Conservation (phyloP, 1,140 invertebrate genomes). For the Drosophila grimshawi region DNA sequence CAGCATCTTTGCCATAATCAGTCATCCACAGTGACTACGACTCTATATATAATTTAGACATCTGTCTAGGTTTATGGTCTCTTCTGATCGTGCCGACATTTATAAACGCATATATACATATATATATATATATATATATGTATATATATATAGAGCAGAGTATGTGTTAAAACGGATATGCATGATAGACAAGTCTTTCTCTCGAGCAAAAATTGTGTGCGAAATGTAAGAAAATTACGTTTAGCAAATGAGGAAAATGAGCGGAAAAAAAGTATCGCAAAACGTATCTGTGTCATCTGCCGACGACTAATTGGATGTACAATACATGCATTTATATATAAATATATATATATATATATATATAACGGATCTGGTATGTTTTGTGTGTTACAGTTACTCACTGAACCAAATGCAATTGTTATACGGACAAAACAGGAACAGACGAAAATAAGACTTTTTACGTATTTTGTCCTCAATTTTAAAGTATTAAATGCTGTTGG, state of each 20-base stretch:
- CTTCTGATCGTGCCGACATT: conserved; percentile 69
- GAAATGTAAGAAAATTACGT: conserved; percentile 57
- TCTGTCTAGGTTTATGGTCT: conserved; percentile 48
- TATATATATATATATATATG: conserved; percentile 23
- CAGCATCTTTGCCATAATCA: conserved; percentile 54
- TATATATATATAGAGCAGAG: conserved; percentile 14
- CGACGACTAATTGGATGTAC: conserved; percentile 62
- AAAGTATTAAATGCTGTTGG: too few species aligned
- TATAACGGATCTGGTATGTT: conserved; percentile 21
- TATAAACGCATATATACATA: conserved; percentile 31
- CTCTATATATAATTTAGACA: conserved; percentile 1
- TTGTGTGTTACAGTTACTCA: conserved; percentile 12
- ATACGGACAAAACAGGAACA: background rate
- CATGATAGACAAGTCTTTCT: conserved; percentile 54
- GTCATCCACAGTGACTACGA: conserved; percentile 33
- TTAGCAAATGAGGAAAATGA: conserved; percentile 75
- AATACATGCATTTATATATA: background rate
- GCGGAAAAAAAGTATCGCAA: conserved; percentile 70
- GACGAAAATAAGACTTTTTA: background rate
- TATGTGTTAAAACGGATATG: conserved; percentile 70
- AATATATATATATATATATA: background rate
- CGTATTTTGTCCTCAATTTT: too few species aligned
- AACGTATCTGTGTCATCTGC: conserved; percentile 71
- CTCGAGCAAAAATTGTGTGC: conserved; percentile 15
- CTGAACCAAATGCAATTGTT: background rate